A percentile compares a stretch with the other conserved stretches of the same genome.
Conservation (phyloP, 2,888 invertebrate species). For the Tipula lateralis region DNA sequence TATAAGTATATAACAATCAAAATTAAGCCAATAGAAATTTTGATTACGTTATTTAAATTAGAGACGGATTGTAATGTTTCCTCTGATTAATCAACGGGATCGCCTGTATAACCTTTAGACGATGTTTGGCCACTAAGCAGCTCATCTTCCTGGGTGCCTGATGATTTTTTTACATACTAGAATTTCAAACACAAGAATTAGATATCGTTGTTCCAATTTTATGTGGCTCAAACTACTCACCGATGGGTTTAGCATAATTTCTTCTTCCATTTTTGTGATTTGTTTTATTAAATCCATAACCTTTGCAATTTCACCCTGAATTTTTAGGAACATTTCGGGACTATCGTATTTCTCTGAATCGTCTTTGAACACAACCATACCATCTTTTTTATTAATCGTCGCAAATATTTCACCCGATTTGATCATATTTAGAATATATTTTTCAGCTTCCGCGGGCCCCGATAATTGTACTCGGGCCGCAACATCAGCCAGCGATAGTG, state of each 20-base stretch:
- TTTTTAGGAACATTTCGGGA: constrained; percentile 75
- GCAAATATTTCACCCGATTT: constrained; percentile 96
- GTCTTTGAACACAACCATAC: constrained; percentile 95
- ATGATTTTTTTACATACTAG: constrained; percentile 60
- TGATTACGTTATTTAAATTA: background rate
- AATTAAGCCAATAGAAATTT: background rate
- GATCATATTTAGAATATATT: constrained; percentile 93
- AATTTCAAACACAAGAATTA: constrained; percentile 33
- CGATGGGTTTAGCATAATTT: constrained; percentile 87
- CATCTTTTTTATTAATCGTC: constrained; percentile 94
- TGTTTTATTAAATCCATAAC: constrained; percentile 86
- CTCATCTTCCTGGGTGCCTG: constrained; percentile 59
- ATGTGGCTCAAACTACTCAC: constrained; percentile 42
- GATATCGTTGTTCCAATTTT: background rate
- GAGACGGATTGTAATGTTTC: background rate
- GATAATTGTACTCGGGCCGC: constrained; percentile 78
- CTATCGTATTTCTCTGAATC: constrained; percentile 93
- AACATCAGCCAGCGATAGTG: constrained; percentile 65
- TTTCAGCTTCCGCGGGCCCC: constrained; percentile 83
- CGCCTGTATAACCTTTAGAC: constrained; percentile 46
- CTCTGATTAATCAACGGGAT: background rate
- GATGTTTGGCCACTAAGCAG: constrained; percentile 43
- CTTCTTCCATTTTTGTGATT: constrained; percentile 89
- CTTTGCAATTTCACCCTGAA: constrained; percentile 80
- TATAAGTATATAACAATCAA: background rate